phyloP scores from a whole-genome alignment of 2,888 invertebrate genomes.

The Atherix ibis region DNA sequence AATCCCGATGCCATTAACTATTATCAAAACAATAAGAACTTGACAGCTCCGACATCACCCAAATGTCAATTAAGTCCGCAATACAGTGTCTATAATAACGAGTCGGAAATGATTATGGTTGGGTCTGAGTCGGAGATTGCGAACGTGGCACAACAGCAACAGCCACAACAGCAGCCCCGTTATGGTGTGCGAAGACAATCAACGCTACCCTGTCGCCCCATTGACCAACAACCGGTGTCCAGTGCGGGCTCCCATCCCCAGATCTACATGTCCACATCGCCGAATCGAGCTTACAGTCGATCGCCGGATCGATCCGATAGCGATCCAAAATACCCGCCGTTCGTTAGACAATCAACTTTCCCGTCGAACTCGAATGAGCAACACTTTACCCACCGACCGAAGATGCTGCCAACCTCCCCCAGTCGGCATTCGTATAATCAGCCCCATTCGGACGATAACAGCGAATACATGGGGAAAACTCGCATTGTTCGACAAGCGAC shows the following conservation, averaged over 20 bases:
- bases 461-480: conserved; percentile 14
- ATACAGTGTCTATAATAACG: conserved; percentile 24
- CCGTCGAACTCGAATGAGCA: conserved; percentile 18
- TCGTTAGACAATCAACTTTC: conserved; percentile 29
- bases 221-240: conserved; percentile 9
- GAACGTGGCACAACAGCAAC: conserved; percentile 18
- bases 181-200: conserved; percentile 27
- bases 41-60: conserved; percentile 29
- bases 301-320: conserved; percentile 29
- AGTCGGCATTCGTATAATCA: conserved; percentile 16
- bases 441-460: conserved; percentile 12
- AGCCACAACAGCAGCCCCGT: conserved; percentile 7
- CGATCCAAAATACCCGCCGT: conserved; percentile 24
- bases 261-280: conserved; percentile 30
- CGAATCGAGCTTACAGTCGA: conserved; percentile 27
- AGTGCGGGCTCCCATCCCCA: conserved; percentile 13
- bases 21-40: conserved; percentile 21
- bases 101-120: conserved; percentile 17
- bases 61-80: conserved; percentile 25
- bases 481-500: conserved; percentile 27
- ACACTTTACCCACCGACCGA: conserved; percentile 13
- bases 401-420: conserved; percentile 24
- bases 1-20: conserved; percentile 14
- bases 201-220: conserved; percentile 25
- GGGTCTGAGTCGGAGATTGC: conserved; percentile 6